Conservation (phyloP, 2,888 invertebrate genomes). For the Adineta ricciae region DNA sequence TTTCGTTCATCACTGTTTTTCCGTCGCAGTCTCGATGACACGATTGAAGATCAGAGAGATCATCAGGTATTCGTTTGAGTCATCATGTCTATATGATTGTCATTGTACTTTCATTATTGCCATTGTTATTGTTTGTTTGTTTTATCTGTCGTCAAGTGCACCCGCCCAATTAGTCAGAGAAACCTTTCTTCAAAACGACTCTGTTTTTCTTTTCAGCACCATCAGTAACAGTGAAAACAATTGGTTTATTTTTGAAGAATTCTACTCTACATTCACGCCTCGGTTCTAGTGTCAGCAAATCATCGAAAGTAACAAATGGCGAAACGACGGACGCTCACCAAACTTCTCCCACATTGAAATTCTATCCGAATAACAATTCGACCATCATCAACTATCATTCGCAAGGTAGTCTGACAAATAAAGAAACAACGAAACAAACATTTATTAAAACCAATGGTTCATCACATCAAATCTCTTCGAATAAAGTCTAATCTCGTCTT, state of each 20-base stretch:
- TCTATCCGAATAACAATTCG: background rate
- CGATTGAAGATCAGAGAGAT: too few relatives aligned
- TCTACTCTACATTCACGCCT: background rate
- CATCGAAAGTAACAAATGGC: background rate
- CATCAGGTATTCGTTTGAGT: too few relatives aligned
- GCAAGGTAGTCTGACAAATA: background rate
- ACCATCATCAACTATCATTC: background rate
- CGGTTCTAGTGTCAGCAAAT: background rate
- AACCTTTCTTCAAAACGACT: too few relatives aligned
- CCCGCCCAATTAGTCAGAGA: too few relatives aligned
- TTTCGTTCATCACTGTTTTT: background rate
- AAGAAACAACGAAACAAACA: background rate
- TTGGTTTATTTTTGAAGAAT: conserved; percentile 17
- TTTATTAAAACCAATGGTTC: background rate
- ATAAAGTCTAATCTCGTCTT: background rate
- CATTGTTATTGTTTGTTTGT: too few relatives aligned
- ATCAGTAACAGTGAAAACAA: conserved; percentile 2
- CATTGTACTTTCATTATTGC: too few relatives aligned
- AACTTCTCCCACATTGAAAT: background rate
- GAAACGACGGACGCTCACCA: background rate
- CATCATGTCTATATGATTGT: too few relatives aligned
- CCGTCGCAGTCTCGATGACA: too few relatives aligned
- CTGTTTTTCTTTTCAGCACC: background rate
- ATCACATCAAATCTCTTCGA: background rate
- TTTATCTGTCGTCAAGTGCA: too few relatives aligned